Base-by-base conservation (phyloP, 2,888 invertebrate genomes). In the Dolichopus griseipennis region DNA sequence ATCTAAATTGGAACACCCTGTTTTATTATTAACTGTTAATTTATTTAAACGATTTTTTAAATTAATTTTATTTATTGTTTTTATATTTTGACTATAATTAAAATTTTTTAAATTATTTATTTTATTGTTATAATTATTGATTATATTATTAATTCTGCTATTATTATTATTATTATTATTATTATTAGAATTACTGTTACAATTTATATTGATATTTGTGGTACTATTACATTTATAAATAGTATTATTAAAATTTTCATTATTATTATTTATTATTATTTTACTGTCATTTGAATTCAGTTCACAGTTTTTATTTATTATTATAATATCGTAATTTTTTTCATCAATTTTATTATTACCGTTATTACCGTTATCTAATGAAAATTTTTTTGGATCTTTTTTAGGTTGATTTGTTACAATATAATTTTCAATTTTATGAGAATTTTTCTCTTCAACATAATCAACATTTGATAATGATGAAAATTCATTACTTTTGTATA, bases 1-100 rank as follows among this genome's bases (percentile, higher is more conserved):
- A 10, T 69, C 71, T 71, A 71, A 64, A 67, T 69, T 71, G 67
- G 71, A 71, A 69, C 71, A 71, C 71, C 71, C 71, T 71, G 71
- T 70, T 71, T 70, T 69, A 69, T 71, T 71, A 67, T 67, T 61
- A 27, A 22, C 18, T 43, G 12, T 41, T 65, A 12, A 12, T 62
- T 34, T 27, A 27, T 27, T 66, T 37, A 66, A n/a, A 34, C 21
- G 18, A 34, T 22, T 12, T 67, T 27, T 43, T 43, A 41, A 41
- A 27, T 8, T 27, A 63, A 64, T 18, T 22, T 37, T 64, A 63
- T 43, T 67, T 52, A 22, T 52, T 43, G 9, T 21, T 52, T 64
- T 64, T 18, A 2, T 20, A 63, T 64, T 64, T 66, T 66, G 63
- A 65, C 21, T 67, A 65, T 66, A n/a, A 64, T 43, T 65, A 68